Evolutionary conservation across 1,140 invertebrate genomes (phyloP), one percentile per base, ranked within the genome.

Genomic region (Stegodyphus dumicola): DNA sequence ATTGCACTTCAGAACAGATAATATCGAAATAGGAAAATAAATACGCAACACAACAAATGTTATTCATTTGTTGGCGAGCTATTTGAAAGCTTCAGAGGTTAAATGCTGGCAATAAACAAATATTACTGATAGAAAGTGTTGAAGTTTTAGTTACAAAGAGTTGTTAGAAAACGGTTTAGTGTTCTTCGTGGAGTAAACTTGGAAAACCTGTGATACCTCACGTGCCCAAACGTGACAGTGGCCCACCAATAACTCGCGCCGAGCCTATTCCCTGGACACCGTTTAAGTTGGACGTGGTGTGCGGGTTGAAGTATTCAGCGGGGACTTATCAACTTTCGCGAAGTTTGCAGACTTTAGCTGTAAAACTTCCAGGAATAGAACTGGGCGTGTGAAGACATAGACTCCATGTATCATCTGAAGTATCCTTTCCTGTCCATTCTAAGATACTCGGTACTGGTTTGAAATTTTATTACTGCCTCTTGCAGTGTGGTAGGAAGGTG

Each of bases 211-310:
- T 33, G 33, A 33, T 33, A 33, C 33, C 33, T 33, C 33, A 33
- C 33, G 33, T 33, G 33, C 33, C 33, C 33, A 1, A 33, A 33
- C 33, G 33, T 33, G 33, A 33, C 33, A 33, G 33, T 33, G 33
- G 33, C 33, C 33, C 33, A 33, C 33, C 33, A 33, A 33, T 33
- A 33, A 33, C 33, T 33, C 33, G 33, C 18, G 13, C 56, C 73
- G 73, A 81, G 64, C 56, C 69, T 18, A 18, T 71, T 65, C 70
- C 78, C 7, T 11, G 51, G 78, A 48, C 13, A 70, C 53, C 80
- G 74, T 75, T 83, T 83, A 83, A 10, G 33, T 17, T 65, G 33
- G n/a, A 83, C 80, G 80, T 83, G 80, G 70, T 10, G n/a, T 9
- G 33, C 9, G 17, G 52, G 18, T 49, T 53, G 73, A 75, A 83